These are phyloP conservation scores for Heliothis peltigera DNA, from an alignment of 2,888 invertebrate genomes.

Conservation along the genomic window DNA sequence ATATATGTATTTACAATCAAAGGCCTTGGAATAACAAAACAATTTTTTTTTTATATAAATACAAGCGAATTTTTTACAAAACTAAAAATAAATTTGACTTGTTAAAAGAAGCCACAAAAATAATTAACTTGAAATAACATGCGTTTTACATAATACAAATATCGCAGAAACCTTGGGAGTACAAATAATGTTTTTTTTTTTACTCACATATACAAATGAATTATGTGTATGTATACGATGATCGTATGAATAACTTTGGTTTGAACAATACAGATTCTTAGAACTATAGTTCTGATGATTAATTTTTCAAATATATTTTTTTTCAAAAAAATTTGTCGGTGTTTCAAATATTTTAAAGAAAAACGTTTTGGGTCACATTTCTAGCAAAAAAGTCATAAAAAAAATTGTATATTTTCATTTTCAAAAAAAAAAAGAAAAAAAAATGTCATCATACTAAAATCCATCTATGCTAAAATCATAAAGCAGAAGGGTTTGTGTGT, in stretches of 20 bases:
- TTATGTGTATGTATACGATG: conserved; percentile 36
- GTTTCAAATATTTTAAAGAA: too few relatives aligned
- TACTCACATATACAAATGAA: not conserved
- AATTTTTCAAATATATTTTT: too few relatives aligned
- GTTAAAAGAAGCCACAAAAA: conserved; percentile 8
- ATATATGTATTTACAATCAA: not conserved
- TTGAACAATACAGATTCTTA: conserved; percentile 9
- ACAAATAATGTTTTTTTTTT: conserved; percentile 29
- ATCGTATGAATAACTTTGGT: conserved; percentile 50
- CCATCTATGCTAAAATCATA: too few relatives aligned
- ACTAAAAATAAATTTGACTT: conserved; percentile 1
- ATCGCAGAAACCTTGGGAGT: conserved; percentile 12
- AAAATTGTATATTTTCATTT: too few relatives aligned
- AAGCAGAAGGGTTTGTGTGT: too few relatives aligned
- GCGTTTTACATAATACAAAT: conserved; percentile 28
- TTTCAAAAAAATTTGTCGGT: too few relatives aligned
- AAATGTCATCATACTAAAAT: too few relatives aligned
- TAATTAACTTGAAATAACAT: conserved; percentile 27
- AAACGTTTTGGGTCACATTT: too few relatives aligned
- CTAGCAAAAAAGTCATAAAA: too few relatives aligned
- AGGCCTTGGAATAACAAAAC: conserved; percentile 8
- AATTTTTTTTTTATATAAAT: not conserved
- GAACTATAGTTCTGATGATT: conserved; percentile 10
- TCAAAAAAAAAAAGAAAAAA: too few relatives aligned
- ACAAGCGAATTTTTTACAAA: not conserved